A percentile compares a stretch with the other conserved stretches of the same genome.
Conservation (phyloP, 2,888 invertebrate genomes). For the Hypsopygia costalis region DNA sequence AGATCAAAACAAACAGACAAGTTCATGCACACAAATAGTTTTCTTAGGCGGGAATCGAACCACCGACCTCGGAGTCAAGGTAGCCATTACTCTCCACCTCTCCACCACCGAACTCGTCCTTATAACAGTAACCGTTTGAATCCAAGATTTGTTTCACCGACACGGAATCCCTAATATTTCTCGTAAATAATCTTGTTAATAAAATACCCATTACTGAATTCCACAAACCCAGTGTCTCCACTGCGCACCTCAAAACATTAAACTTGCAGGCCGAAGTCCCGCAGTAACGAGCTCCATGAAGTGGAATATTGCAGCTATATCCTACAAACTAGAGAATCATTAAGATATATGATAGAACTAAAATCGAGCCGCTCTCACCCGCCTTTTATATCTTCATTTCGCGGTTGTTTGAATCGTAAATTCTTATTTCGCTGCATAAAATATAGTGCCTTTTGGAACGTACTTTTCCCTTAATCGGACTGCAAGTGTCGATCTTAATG, state of each 20-base stretch:
- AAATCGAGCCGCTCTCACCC: constrained; percentile 16
- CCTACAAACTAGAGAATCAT: constrained; percentile 25
- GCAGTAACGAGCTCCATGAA: constrained; percentile 15
- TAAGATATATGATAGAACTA: constrained; percentile 26
- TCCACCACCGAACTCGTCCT: too few species aligned
- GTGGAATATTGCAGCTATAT: constrained; percentile 15
- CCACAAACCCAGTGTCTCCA: background rate
- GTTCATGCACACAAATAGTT: too few species aligned
- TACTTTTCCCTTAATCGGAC: too few species aligned
- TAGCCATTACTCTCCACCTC: too few species aligned
- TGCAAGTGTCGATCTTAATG: too few species aligned
- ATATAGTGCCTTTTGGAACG: too few species aligned
- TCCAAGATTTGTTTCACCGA: too few species aligned
- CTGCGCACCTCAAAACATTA: background rate
- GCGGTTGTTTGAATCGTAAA: constrained; percentile 4
- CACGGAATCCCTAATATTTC: too few species aligned
- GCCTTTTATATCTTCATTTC: constrained; percentile 18
- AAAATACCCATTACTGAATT: background rate
- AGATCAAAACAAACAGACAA: too few species aligned
- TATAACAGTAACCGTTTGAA: too few species aligned
- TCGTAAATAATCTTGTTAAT: background rate
- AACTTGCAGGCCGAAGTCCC: constrained; percentile 8
- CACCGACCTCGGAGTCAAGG: too few species aligned
- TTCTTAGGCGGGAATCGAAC: too few species aligned
- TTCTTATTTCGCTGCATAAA: background rate